Evolutionary conservation across 1,140 invertebrate species (phyloP).

Genomic region (Penaeus chinensis): DNA sequence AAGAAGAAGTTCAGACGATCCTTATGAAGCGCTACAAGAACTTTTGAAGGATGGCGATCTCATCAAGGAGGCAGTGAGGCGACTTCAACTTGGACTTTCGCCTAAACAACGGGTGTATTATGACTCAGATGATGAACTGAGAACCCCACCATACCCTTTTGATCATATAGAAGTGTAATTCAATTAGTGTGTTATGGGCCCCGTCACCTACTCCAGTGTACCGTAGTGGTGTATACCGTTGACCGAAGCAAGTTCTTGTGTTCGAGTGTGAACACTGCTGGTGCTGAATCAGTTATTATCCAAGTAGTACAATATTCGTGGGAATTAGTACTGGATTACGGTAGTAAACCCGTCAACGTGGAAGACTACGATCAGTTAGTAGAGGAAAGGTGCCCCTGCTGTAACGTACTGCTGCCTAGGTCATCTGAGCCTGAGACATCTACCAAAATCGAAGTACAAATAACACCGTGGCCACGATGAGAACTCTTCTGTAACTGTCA

Average conservation of each 20-base stretch:
- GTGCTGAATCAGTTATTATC: no score
- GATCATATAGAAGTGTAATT: slow-evolving; percentile 62
- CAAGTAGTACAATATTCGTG: no score
- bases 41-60: slow-evolving; percentile 75
- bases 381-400: no score
- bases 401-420: no score
- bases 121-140: slow-evolving; percentile 63
- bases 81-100: slow-evolving; percentile 72
- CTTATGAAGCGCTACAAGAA: slow-evolving; percentile 77
- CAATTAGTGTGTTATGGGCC: slow-evolving; percentile 31
- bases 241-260: not conserved
- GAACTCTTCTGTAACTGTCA: no score
- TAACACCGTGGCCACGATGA: no score
- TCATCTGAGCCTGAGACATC: no score
- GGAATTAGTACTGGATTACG: no score
- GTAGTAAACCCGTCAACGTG: no score
- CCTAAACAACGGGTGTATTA: slow-evolving; percentile 62
- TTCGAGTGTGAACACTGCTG: not conserved
- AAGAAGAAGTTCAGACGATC: slow-evolving; percentile 71
- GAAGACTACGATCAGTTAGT: no score
- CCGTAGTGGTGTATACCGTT: slow-evolving; percentile 4
- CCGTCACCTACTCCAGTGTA: slow-evolving; percentile 37
- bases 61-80: slow-evolving; percentile 79
- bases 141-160: slow-evolving; percentile 62
- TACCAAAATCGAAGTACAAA: no score